phyloP scores from a whole-genome alignment of 1,140 invertebrate genomes.

The Drosophila subobscura region DNA sequence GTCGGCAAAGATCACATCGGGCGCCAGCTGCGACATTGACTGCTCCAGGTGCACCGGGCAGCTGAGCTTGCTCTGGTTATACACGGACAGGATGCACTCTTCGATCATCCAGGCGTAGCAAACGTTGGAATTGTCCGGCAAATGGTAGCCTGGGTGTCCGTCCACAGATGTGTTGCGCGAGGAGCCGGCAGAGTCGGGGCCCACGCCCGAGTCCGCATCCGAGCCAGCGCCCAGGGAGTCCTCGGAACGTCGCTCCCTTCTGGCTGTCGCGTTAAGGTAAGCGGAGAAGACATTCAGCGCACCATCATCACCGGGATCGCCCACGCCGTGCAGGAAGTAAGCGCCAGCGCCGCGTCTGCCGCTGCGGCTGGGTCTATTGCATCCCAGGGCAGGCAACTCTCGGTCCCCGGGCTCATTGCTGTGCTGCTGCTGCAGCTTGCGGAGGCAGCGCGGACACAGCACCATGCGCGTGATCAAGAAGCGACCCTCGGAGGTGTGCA shows the following conservation, averaged over 20 bases:
- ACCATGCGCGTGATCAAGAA: constrained; percentile 97
- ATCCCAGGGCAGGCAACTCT: constrained; percentile 54
- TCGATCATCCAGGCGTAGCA: constrained; percentile 94
- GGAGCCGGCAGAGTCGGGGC: constrained; percentile 85
- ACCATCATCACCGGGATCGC: constrained; percentile 66
- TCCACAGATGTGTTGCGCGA: constrained; percentile 93
- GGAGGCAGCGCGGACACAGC: constrained; percentile 94
- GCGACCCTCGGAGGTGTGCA: constrained; percentile 98
- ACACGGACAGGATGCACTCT: constrained; percentile 96
- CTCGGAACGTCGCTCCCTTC: constrained; percentile 71
- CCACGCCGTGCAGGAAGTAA: constrained; percentile 60
- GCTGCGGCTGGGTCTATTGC: constrained; percentile 58
- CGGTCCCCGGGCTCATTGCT: constrained; percentile 64
- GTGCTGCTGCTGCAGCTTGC: constrained; percentile 66
- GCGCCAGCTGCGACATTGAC: constrained; percentile 87
- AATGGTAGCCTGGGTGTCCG: constrained; percentile 86
- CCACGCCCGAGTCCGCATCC: constrained; percentile 86
- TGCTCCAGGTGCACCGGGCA: constrained; percentile 88
- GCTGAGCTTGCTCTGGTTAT: constrained; percentile 85
- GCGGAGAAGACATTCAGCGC: constrained; percentile 75
- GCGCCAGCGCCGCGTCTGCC: constrained; percentile 38
- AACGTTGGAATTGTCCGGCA: constrained; percentile 77
- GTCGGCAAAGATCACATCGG: constrained; percentile 94
- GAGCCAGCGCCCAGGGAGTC: constrained; percentile 83
- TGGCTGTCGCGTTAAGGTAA: constrained; percentile 73